Evolutionary conservation across 2,113 vertebrate species (phyloP), one percentile per base, ranked within the genome.

Genomic region (Astur gentilis): DNA sequence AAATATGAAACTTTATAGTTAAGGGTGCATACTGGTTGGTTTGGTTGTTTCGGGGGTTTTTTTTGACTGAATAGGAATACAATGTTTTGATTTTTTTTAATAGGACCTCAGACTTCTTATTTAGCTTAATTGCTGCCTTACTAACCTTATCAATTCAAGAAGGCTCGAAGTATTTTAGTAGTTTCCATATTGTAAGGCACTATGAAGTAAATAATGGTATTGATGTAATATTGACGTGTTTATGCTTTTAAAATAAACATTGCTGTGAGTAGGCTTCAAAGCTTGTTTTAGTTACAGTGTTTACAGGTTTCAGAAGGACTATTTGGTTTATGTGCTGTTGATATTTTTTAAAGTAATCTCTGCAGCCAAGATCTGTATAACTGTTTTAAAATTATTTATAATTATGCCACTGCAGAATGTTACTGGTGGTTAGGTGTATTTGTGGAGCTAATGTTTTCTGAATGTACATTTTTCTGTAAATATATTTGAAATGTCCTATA

Each of bases 241-340:
- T 92, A 73, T 90, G 45, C 40, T 95, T 94, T 95, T 91, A n/a
- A 92, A 89, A 52, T 45, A 94, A 81, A 54, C 16, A 45, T 77
- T 84, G 13, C 32, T 78, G 16, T 92, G 42, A 83, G n/a, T 42
- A 70, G 42, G 22, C 42, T 83, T 94, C 64, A 50, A 62, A 93
- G 49, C 34, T 83, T 93, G 34, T 65, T 94, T 89, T 81, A 87
- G n/a, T 83, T 86, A 52, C 49, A 66, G 9, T 75, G 52, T 78
- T 92, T 36, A 44, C 8, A 62, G 29, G 9, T 90, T 96, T 90
- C 27, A 26, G 8, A 36, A 81, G 2, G 7, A 49, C 42, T 81
- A 0, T 81, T 80, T 83, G 16, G 2, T 89, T 85, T 90, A 26
- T 62, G 12, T 75, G 13, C 32, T 66, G 55, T 71, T 78, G 58